Conservation (phyloP, 2,888 invertebrate genomes). For the Archips xylosteana region DNA sequence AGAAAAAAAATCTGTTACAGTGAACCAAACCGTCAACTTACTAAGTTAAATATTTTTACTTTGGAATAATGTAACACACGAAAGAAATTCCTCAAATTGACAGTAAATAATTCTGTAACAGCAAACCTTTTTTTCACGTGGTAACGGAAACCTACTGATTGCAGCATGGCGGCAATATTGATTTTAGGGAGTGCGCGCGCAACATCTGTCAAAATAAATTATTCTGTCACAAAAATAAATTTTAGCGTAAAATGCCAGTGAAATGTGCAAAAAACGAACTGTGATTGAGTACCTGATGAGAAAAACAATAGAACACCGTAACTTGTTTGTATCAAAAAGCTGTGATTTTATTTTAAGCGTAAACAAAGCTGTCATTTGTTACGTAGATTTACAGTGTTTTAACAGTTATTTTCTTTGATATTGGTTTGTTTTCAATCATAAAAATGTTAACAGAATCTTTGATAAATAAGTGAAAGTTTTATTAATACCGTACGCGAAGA, state of each 20-base stretch:
- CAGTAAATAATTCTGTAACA: conserved; percentile 4
- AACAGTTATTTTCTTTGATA: background rate
- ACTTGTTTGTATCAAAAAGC: background rate
- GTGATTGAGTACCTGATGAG: conserved; percentile 39
- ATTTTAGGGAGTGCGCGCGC: conserved; percentile 72
- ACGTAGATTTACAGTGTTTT: background rate
- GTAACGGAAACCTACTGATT: conserved; percentile 25
- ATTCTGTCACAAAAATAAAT: conserved; percentile 46
- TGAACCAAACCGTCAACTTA: background rate
- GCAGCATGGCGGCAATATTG: conserved; percentile 58
- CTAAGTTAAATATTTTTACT: too few species aligned
- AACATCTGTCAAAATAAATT: conserved; percentile 66
- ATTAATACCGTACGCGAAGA: background rate
- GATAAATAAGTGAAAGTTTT: background rate
- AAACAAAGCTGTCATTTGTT: conserved; percentile 1
- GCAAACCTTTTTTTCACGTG: conserved; percentile 1
- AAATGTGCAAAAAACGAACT: conserved; percentile 30
- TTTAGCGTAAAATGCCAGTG: conserved; percentile 36
- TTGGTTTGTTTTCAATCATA: background rate
- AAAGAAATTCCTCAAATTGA: too few species aligned
- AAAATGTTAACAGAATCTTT: background rate
- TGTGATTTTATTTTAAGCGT: background rate
- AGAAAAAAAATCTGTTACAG: too few species aligned
- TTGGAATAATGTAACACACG: too few species aligned
- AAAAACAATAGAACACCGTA: conserved; percentile 29